Base-by-base conservation (phyloP, 2,113 vertebrate genomes). In the Apodemus sylvaticus region DNA sequence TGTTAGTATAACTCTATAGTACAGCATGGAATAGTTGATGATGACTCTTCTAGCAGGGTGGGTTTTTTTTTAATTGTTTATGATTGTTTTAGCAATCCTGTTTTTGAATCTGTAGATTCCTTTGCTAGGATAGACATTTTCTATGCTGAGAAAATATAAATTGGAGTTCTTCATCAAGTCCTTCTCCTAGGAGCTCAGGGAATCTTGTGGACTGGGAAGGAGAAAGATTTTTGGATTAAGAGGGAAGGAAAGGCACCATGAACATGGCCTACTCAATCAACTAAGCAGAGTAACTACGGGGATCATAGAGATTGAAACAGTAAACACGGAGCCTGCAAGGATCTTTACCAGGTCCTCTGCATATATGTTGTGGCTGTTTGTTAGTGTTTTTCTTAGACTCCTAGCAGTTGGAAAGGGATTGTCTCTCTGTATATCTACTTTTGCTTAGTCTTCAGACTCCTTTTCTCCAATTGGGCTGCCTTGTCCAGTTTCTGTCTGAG, bases 201-300 rank as follows among this genome's bases (percentile, higher is more conserved):
- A 76, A 13, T 29, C 24, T 24, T 24, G 26, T 26, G 2, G 6
- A 48, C 31, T 1, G 10, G 45, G 13, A 7, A 17, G 13, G 12
- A 16, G 12, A 29, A 48, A 77, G 13, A 48, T 16, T 31, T 10
- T 4, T 70, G 14, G 45, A 53, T 7, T 78, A 14, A 51, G 26
- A 19, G 24, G 1, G 29, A 29, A 53, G 7, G 29, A 16, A 51
- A 31, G 16, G 4, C 7, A 7, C 7, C 16, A 19, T 14, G 14
- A 16, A 48, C 42, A 31, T 2, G 11, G 7, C 26, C 76, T 16
- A 78, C 7, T 34, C 1, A 34, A 19, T 78, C 48, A 78, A 51
- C 7, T 34, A 5, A 19, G 5, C 1, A 78, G 29, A 31, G 7
- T 2, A 51, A 3, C 17, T 29, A 9, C n/a, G n/a, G n/a, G n/a